Percentiles rank a stretch among this genome's conserved stretches.
phyloP scores from a whole-genome alignment of 1,140 invertebrate species.

The Contarinia nasturtii region DNA sequence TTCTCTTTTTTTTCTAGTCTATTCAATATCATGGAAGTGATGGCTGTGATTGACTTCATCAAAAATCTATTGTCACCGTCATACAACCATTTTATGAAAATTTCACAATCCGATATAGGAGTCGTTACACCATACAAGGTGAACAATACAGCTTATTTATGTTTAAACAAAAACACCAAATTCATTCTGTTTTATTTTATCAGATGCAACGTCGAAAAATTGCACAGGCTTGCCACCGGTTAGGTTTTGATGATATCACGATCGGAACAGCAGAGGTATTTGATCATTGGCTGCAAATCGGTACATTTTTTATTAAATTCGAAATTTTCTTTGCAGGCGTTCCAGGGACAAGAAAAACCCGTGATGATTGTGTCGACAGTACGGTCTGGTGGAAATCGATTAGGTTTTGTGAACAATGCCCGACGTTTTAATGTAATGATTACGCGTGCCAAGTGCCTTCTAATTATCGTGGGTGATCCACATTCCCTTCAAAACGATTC shows the following conservation, averaged over 20 bases:
- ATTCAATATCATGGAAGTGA: conserved; percentile 52
- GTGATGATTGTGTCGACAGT: conserved; percentile 69
- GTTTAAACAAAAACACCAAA: too few relatives aligned
- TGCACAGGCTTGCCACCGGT: conserved; percentile 21
- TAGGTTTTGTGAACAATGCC: conserved; percentile 52
- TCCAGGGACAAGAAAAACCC: conserved; percentile 67
- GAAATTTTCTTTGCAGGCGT: conserved; percentile 18
- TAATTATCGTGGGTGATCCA: conserved; percentile 72
- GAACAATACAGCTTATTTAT: too few relatives aligned
- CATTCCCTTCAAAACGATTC: conserved; percentile 44
- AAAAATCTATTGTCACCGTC: conserved; percentile 32
- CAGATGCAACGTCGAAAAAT: conserved; percentile 39
- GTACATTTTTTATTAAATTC: background rate
- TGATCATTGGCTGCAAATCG: conserved; percentile 13
- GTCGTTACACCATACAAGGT: conserved; percentile 72
- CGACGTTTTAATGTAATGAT: conserved; percentile 75
- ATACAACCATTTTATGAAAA: conserved; percentile 45
- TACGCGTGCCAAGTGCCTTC: conserved; percentile 59
- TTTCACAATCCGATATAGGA: conserved; percentile 48
- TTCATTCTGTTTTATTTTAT: conserved; percentile 78
- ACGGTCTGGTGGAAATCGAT: conserved; percentile 34
- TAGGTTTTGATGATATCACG: conserved; percentile 28
- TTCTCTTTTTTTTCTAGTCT: conserved; percentile 38
- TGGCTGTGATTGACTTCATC: conserved; percentile 32
- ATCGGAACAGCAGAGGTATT: conserved; percentile 78